phyloP scores from a whole-genome alignment of 2,113 vertebrate species.

The Myrmophylax atrothorax region DNA sequence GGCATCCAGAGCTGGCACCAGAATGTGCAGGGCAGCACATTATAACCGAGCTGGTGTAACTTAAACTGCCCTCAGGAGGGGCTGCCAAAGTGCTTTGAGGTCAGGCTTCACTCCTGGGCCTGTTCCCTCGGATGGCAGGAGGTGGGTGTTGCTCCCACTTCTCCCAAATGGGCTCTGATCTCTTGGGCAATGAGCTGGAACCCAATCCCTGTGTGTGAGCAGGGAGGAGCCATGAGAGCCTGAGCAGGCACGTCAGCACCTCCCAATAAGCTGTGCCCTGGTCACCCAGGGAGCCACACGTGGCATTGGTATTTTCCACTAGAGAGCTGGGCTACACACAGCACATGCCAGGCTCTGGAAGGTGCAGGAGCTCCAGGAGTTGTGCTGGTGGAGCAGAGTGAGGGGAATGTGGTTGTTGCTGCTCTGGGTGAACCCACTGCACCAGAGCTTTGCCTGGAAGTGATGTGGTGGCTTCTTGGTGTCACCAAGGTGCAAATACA shows the following conservation, averaged over 20 bases:
- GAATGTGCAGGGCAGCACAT: not conserved
- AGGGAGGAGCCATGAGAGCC: not conserved
- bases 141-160: not conserved
- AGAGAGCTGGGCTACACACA: not conserved
- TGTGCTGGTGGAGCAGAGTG: not conserved
- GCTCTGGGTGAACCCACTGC: not conserved
- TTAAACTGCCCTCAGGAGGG: not conserved
- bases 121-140: not conserved
- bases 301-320: constrained; percentile 49
- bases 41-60: not conserved
- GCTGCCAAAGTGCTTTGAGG: not conserved
- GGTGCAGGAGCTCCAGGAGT: not conserved
- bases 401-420: not conserved
- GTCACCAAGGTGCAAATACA: not conserved
- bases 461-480: not conserved
- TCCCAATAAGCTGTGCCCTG: not conserved
- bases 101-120: not conserved
- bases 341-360: not conserved
- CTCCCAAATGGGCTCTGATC: constrained; percentile 16
- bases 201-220: not conserved
- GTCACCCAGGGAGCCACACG: not conserved
- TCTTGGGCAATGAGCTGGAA: constrained; percentile 23
- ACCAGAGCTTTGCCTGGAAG: not conserved
- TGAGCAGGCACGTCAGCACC: not conserved
- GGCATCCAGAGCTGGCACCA: not conserved